Conservation (phyloP, 2,888 invertebrate species). For the Nysson spinosus region DNA sequence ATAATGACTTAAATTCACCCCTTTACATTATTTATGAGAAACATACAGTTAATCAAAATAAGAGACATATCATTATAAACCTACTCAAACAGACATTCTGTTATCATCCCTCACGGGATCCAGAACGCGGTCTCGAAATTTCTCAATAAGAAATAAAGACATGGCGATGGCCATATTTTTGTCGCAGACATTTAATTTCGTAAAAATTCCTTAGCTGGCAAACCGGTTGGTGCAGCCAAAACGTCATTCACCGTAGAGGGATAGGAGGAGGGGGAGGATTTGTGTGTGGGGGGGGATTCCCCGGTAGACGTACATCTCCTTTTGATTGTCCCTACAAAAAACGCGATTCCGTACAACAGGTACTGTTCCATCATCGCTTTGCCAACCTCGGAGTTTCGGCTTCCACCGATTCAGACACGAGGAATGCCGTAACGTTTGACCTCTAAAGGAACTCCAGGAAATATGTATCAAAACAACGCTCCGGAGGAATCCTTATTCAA, state of each 20-base stretch:
- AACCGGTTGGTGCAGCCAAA: constrained; percentile 55
- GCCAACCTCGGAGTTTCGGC: constrained; percentile 1
- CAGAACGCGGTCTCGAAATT: constrained; percentile 31
- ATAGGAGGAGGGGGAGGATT: not conserved
- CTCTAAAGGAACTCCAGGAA: constrained; percentile 15
- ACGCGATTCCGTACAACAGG: constrained; percentile 36
- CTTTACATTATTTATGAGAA: too few species aligned
- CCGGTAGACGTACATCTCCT: constrained; percentile 15
- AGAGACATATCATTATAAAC: not conserved
- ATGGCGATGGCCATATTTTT: constrained; percentile 35
- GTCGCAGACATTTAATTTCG: constrained; percentile 41
- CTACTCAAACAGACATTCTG: not conserved
- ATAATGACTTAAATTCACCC: not conserved
- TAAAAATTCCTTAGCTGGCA: constrained; percentile 43
- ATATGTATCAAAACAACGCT: constrained; percentile 31
- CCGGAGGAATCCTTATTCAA: constrained; percentile 17
- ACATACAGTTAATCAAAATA: too few species aligned
- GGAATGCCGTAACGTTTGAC: constrained; percentile 33
- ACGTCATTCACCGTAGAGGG: constrained; percentile 44
- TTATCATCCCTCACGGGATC: constrained; percentile 36
- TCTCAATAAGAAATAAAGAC: constrained; percentile 24
- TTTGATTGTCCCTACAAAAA: constrained; percentile 25
- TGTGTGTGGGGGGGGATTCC: constrained; percentile 6
- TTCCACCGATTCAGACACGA: constrained; percentile 17
- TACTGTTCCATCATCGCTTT: constrained; percentile 20